Evolutionary conservation across 1,140 invertebrate species (phyloP).

Genomic region (Aporrectodea caliginosa): DNA sequence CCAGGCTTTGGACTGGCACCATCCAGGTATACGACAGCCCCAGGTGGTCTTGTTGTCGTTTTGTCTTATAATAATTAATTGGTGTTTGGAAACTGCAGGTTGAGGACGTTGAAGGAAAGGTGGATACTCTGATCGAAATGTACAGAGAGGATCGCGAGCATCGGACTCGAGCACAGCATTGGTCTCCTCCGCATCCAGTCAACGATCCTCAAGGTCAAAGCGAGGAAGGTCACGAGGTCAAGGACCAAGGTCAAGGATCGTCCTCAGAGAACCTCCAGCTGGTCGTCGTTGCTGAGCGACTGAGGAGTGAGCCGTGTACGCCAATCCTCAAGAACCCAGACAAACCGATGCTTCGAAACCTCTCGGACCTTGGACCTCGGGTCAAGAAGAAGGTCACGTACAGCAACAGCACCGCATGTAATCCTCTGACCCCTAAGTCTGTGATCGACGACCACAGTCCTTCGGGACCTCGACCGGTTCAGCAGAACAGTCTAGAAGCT

Average conservation of each 20-base stretch:
- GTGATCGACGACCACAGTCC: not conserved
- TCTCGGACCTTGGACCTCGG: constrained; percentile 74
- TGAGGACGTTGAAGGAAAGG: constrained; percentile 83
- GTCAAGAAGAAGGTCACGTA: constrained; percentile 75
- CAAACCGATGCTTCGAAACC: constrained; percentile 68
- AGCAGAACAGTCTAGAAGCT: not conserved
- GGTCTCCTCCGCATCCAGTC: not conserved
- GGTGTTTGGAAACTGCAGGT: constrained; percentile 61
- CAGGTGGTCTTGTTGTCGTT: too few relatives aligned
- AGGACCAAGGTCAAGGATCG: constrained; percentile 37
- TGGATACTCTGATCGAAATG: constrained; percentile 87
- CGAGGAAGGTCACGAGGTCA: constrained; percentile 22
- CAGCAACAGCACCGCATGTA: not conserved
- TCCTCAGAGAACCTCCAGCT: constrained; percentile 21
- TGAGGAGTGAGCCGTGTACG: constrained; percentile 71
- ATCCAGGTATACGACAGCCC: too few relatives aligned
- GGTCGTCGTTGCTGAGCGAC: constrained; percentile 63
- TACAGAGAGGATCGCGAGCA: constrained; percentile 76
- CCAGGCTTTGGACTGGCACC: too few relatives aligned
- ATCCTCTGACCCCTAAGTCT: too few relatives aligned
- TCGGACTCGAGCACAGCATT: not conserved
- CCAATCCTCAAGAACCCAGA: constrained; percentile 60
- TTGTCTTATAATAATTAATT: constrained; percentile 28
- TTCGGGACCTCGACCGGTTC: not conserved
- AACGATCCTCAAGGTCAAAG: not conserved